phyloP scores from a whole-genome alignment of 2,888 invertebrate genomes.

The Drosophila colorata region DNA sequence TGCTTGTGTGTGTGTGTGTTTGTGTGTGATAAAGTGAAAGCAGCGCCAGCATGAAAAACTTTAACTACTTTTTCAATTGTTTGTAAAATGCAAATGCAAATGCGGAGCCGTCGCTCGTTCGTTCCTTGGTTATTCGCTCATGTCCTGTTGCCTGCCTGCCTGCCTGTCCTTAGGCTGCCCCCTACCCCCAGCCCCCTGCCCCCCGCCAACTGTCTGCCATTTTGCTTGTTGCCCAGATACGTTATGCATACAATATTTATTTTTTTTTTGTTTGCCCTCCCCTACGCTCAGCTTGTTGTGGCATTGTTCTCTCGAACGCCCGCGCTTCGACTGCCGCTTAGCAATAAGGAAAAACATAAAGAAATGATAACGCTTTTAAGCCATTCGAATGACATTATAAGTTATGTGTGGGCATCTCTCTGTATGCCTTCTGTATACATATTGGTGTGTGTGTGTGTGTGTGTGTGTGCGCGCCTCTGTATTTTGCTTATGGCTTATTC shows the following conservation, averaged over 20 bases:
- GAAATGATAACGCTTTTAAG: conserved; percentile 70
- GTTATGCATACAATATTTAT: conserved; percentile 74
- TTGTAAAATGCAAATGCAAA: conserved; percentile 79
- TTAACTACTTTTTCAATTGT: conserved; percentile 81
- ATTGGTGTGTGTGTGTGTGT: conserved; percentile 5
- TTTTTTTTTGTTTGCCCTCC: conserved; percentile 26
- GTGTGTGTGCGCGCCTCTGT: conserved; percentile 3
- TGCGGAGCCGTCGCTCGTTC: conserved; percentile 38
- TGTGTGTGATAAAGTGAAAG: conserved; percentile 70
- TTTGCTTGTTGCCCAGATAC: conserved; percentile 57
- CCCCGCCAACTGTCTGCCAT: conserved; percentile 60
- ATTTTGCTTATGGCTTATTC: conserved; percentile 67
- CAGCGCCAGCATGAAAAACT: conserved; percentile 68
- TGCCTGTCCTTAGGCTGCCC: conserved; percentile 5
- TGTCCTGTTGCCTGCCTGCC: conserved; percentile 45
- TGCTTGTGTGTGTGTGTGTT: conserved; percentile 23
- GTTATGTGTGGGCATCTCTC: conserved; percentile 48
- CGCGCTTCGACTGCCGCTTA: conserved; percentile 50
- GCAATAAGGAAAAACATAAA: conserved; percentile 69
- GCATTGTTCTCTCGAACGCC: conserved; percentile 23
- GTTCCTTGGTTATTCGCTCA: conserved; percentile 30
- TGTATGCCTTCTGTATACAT: conserved; percentile 12
- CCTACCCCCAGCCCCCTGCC: neutral
- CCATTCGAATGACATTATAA: conserved; percentile 68
- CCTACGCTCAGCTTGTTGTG: neutral